Evolutionary conservation across 2,888 invertebrate genomes (phyloP).

Genomic region (Aleiodes alternator): DNA sequence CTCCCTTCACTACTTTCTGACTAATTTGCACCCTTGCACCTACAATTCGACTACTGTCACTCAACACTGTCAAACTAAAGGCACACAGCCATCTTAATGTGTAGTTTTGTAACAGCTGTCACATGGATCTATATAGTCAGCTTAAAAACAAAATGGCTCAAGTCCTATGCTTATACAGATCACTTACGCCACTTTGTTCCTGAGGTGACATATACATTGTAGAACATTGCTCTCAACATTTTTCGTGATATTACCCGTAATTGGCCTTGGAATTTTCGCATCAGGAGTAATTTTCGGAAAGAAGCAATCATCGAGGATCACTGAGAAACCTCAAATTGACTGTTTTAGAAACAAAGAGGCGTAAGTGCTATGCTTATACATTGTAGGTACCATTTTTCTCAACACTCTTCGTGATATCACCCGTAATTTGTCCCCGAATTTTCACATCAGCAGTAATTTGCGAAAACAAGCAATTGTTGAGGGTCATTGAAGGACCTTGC

Average conservation of each 20-base stretch:
- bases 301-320: not conserved
- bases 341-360: too few species aligned
- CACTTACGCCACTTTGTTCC: too few species aligned
- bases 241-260: not conserved
- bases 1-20: constrained; percentile 59
- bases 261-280: not conserved
- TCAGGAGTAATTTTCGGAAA: not conserved
- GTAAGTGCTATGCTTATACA: too few species aligned
- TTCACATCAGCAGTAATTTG: not conserved
- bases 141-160: too few species aligned
- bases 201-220: not conserved
- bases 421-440: not conserved
- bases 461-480: not conserved
- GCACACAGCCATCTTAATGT: constrained; percentile 45
- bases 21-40: constrained; percentile 69
- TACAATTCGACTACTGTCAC: constrained; percentile 62
- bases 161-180: too few species aligned
- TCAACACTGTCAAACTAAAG: constrained; percentile 57
- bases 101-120: constrained; percentile 62
- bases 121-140: constrained; percentile 50
- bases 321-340: not conserved
- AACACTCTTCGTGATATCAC: not conserved
- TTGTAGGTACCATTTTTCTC: too few species aligned
- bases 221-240: not conserved
- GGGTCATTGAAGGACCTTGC: not conserved